Evolutionary conservation across 2,113 vertebrate genomes (phyloP).

Genomic region (human): DNA sequence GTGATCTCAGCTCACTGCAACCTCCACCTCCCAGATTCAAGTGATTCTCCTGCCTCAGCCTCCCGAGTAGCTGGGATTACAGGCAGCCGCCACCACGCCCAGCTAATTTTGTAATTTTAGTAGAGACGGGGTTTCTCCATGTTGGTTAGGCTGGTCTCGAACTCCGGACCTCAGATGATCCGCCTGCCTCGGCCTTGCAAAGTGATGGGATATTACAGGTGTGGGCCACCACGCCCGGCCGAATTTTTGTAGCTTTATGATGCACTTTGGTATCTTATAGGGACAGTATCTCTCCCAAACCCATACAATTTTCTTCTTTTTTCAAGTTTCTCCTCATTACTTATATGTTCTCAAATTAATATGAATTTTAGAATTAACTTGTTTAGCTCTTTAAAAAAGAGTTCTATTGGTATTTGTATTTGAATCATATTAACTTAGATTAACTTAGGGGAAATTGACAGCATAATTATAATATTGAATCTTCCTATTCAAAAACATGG

Average conservation of each 20-base stretch:
- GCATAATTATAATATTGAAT: background rate
- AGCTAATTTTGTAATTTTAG: too few species aligned
- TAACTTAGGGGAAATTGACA: background rate
- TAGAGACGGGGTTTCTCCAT: too few species aligned
- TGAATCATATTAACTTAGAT: background rate
- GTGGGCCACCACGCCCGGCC: too few species aligned
- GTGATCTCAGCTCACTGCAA: too few species aligned
- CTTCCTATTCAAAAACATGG: background rate
- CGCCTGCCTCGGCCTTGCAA: too few species aligned
- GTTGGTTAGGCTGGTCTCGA: too few species aligned
- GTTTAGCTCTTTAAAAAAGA: background rate
- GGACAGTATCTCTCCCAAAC: background rate
- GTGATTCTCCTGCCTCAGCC: too few species aligned
- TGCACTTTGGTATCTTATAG: background rate
- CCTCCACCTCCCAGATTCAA: too few species aligned
- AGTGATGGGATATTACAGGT: too few species aligned
- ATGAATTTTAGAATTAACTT: slow-evolving; percentile 12
- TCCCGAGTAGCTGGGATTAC: too few species aligned
- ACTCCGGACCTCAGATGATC: too few species aligned
- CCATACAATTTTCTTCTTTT: background rate
- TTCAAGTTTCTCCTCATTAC: background rate
- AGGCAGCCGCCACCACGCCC: too few species aligned
- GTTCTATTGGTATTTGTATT: background rate
- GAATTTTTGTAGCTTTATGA: background rate
- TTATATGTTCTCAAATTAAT: slow-evolving; percentile 15